A percentile compares a stretch with the other conserved stretches of the same genome.
phyloP scores from a whole-genome alignment of 2,113 vertebrate genomes.

The Thalassoma bifasciatum region DNA sequence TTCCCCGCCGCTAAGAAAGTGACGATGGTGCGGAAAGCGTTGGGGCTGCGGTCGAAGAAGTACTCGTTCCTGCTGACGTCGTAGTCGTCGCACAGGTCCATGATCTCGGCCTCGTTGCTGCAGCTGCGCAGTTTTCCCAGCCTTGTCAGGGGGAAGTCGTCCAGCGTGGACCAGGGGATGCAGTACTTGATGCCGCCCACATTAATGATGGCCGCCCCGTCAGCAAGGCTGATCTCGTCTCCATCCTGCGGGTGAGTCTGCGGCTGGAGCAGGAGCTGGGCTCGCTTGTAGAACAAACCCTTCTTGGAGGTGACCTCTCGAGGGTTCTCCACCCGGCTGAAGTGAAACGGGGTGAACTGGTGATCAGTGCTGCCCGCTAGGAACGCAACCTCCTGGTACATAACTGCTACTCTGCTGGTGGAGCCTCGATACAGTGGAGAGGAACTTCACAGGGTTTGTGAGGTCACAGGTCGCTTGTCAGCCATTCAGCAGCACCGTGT shows the following conservation, averaged over 20 bases:
- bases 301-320: conserved; percentile 87
- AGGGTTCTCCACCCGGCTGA: conserved; percentile 84
- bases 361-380: conserved; percentile 86
- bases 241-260: conserved; percentile 77
- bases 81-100: conserved; percentile 96
- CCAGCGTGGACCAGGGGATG: conserved; percentile 95
- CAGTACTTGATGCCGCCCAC: conserved; percentile 94
- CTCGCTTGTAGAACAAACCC: conserved; percentile 90
- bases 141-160: conserved; percentile 92
- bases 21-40: conserved; percentile 94
- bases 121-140: conserved; percentile 90
- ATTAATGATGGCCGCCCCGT: conserved; percentile 90
- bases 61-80: conserved; percentile 94
- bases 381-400: conserved; percentile 90
- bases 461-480: conserved; percentile 44
- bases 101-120: conserved; percentile 91
- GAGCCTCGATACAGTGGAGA: conserved; percentile 28
- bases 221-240: conserved; percentile 35
- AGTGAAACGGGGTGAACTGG: conserved; percentile 85
- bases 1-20: conserved; percentile 94
- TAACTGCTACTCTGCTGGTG: conserved; percentile 65
- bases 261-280: conserved; percentile 82
- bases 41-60: conserved; percentile 97
- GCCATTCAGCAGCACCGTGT: conserved; percentile 63
- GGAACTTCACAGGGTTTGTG: conserved; percentile 41